Evolutionary conservation across 2,888 invertebrate genomes (phyloP), one percentile per base, ranked within the genome.

Genomic region (Eulithis prunata): DNA sequence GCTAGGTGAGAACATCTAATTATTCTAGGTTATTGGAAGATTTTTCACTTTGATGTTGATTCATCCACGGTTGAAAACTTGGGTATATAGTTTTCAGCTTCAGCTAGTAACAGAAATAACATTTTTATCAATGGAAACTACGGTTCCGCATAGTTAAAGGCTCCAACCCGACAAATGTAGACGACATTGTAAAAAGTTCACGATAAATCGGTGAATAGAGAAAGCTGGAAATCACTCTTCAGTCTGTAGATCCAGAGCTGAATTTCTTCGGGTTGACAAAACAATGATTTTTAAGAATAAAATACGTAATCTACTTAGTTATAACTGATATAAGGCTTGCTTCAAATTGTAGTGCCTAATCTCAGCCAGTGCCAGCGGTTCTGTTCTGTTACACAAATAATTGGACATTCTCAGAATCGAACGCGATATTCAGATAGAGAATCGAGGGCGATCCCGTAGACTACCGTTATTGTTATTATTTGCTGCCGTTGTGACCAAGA

Each of bases 401-500:
- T 70, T 70, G 71, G 59, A 64, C 59, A 38, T 64, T 64, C 66
- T 61, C 38, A 68, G 70, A 77, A 78, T 78, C 75, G 72, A 70
- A 70, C 71, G 66, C 77, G 77, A 78, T 75, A 78, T 78, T 77
- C 71, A 75, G 75, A 77, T 81, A 80, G 77, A 75, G 76, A 77
- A 79, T 76, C 71, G 72, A 74, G 76, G 76, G 69, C 80, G 78
- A 78, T 79, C 76, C 75, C 73, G 68, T 69, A 68, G 62, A 72
- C 68, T 74, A 74, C 82, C 82, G 82, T 82, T 83, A 83, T 74
- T 78, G 78, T 80, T 82, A 82, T 83, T 82, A 83, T 83, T 82
- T 79, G 76, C 77, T 72, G 76, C 61, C 59, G 66, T 63, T 60
- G 59, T 67, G 69, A 73, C 71, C 69, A 63, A 65, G 64, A 62